Conservation (phyloP, 2,797 vertebrate species). For the Luscinia megarhynchos region DNA sequence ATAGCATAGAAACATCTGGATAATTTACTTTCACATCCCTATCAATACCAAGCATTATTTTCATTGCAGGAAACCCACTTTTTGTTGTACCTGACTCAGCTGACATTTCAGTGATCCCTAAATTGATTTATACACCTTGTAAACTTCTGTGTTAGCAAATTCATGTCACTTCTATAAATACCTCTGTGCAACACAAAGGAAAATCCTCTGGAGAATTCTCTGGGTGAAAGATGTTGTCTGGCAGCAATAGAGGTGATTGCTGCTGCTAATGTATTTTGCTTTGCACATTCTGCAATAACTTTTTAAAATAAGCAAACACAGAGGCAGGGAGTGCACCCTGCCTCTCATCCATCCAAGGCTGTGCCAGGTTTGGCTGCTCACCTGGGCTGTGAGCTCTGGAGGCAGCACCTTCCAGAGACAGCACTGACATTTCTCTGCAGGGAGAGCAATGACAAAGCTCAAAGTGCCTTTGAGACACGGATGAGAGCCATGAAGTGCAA, state of each 20-base stretch:
- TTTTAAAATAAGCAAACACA: not conserved
- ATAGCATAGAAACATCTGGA: not conserved
- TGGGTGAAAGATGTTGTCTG: not conserved
- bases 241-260: not conserved
- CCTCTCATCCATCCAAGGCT: not conserved
- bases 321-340: not conserved
- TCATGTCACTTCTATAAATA: not conserved
- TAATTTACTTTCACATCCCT: not conserved
- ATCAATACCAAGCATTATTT: not conserved
- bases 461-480: rapidly evolving
- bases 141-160: not conserved
- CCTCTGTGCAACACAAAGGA: not conserved
- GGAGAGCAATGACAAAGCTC: not conserved
- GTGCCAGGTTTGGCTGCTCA: not conserved
- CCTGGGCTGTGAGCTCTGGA: not conserved
- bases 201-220: not conserved
- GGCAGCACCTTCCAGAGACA: not conserved
- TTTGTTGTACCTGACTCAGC: not conserved
- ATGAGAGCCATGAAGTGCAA: not conserved
- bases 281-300: not conserved
- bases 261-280: not conserved
- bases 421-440: not conserved
- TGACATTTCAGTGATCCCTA: not conserved
- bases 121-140: not conserved
- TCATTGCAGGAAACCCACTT: not conserved